Base-by-base conservation (phyloP, 1,140 invertebrate genomes). In the Euura saliciscinereae region DNA sequence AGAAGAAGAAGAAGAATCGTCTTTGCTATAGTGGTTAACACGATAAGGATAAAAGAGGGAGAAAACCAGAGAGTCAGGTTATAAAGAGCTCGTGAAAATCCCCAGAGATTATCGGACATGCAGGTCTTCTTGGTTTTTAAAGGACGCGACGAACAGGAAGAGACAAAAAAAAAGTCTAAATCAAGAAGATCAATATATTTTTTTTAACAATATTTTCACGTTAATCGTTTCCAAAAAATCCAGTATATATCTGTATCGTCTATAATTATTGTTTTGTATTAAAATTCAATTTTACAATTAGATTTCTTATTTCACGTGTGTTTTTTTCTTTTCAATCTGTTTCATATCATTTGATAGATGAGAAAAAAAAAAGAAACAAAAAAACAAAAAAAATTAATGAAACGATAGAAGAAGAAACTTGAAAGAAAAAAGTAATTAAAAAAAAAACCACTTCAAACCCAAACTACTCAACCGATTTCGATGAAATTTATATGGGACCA, bases 51-150 rank as follows among this genome's bases (percentile, higher is more conserved):
- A 28, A 28, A 28, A 28, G 1, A 28, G 28, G 28, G 28, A 28
- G 28, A 28, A 28, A 1, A 28, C 28, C 28, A 28, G 28, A 28
- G 28, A 28, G 28, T 28, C 28, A 28, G 28, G 28, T 28, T 28
- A 28, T 28, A 28, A 28, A 28, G 28, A 28, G 28, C 28, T 28
- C 28, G 28, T 28, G 1, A 28, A 59, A 59, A 59, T 59, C 51
- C 51, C 51, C 51, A n/a, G 51, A 59, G 51, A 59, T 59, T 59
- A 59, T 59, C 51, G 51, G 6, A 59, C 51, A 59, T 59, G 51
- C 5, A n/a, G 51, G 51, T 59, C 51, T 59, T 59, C 51, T n/a
- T 59, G 8, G 51, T 6, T 8, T 28, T 59, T 59, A 59, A 59
- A 59, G 13, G 51, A 28, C 28, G 51, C 51, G 51, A 59, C 3